These are phyloP conservation scores for Lamellibrachia satsuma DNA, from an alignment of 2,888 invertebrate genomes.

Conservation along the genomic window DNA sequence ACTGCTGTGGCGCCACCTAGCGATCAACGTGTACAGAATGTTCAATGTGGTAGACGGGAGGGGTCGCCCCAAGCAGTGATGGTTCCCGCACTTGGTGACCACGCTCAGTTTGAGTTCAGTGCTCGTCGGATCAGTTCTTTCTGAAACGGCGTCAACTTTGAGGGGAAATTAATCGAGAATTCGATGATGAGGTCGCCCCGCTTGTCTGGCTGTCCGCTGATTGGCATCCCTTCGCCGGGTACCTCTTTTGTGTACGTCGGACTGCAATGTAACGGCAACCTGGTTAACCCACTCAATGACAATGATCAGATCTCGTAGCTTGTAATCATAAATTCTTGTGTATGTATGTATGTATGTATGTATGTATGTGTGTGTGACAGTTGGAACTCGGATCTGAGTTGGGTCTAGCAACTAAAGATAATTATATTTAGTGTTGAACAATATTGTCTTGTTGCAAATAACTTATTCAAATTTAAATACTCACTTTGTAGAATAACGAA, in stretches of 20 bases:
- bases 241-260: slow-evolving; percentile 64
- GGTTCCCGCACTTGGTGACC: not conserved
- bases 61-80: not conserved
- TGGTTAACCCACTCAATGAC: not conserved
- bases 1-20: not conserved
- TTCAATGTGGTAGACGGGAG: not conserved
- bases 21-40: not conserved
- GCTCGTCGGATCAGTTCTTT: slow-evolving; percentile 61
- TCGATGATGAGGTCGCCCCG: slow-evolving; percentile 65
- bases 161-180: slow-evolving; percentile 65
- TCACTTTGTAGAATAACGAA: too few relatives aligned
- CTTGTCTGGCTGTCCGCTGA: slow-evolving; percentile 54
- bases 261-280: slow-evolving; percentile 48
- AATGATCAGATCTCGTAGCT: too few relatives aligned
- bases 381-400: too few relatives aligned
- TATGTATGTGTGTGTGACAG: not conserved
- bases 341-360: not conserved
- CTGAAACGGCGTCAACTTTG: slow-evolving; percentile 58
- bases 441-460: too few relatives aligned
- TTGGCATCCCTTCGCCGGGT: slow-evolving; percentile 65
- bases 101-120: slow-evolving; percentile 35
- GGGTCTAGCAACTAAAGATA: too few relatives aligned
- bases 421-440: too few relatives aligned
- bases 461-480: too few relatives aligned
- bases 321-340: not conserved